A percentile compares a stretch with the other conserved stretches of the same genome.
Evolutionary conservation across 2,113 vertebrate species (phyloP).

Genomic region (Sprattus sprattus): DNA sequence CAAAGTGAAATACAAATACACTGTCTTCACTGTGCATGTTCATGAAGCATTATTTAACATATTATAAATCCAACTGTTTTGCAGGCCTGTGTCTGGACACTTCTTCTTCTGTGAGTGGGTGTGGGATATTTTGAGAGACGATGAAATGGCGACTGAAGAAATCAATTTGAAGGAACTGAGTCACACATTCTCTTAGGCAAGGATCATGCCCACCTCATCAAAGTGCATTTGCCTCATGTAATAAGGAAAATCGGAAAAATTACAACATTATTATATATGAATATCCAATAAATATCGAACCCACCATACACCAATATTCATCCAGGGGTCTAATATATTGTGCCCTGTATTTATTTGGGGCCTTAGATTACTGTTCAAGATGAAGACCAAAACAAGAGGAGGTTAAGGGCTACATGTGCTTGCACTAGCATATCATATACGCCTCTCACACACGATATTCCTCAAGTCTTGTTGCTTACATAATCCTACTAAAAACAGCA

Average conservation of each 20-base stretch:
- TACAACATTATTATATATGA: background rate
- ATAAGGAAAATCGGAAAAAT: background rate
- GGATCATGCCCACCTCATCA: background rate
- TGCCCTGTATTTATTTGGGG: background rate
- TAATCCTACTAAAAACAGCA: background rate
- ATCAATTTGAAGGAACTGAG: background rate
- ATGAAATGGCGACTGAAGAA: background rate
- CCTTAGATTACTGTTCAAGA: background rate
- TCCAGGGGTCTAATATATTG: no score
- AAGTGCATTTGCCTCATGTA: background rate
- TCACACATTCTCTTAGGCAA: background rate
- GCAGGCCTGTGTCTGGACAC: constrained; percentile 32
- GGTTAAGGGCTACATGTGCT: background rate
- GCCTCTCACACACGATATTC: background rate
- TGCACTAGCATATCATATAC: background rate
- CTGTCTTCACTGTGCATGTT: background rate
- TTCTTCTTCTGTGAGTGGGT: constrained; percentile 24
- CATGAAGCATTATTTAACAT: background rate
- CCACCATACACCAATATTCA: background rate
- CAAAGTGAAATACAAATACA: background rate
- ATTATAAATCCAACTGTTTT: background rate
- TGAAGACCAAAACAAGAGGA: background rate
- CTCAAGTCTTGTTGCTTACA: background rate
- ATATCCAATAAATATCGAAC: background rate
- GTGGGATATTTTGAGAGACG: constrained; percentile 3